phyloP scores from a whole-genome alignment of 2,888 invertebrate species.

The Nemurella pictetii region DNA sequence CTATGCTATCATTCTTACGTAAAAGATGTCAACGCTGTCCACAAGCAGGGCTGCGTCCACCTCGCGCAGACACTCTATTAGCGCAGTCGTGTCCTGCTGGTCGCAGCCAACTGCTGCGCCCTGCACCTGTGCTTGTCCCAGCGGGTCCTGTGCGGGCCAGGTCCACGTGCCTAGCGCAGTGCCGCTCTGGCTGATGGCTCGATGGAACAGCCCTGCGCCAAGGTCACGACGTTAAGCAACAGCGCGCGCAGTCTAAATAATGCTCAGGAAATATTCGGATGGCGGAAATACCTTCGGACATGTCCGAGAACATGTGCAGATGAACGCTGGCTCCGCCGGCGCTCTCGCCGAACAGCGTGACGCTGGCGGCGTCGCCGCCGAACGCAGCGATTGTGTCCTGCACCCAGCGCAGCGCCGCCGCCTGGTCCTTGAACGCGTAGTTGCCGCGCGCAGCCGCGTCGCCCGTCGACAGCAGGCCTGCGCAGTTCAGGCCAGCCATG shows the following conservation, averaged over 20 bases:
- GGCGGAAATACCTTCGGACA: constrained; percentile 44
- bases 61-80: constrained; percentile 53
- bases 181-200: constrained; percentile 75
- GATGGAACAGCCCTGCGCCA: constrained; percentile 65
- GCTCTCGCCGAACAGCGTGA: constrained; percentile 25
- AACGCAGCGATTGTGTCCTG: constrained; percentile 28
- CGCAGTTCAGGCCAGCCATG: not conserved
- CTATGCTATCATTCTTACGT: constrained; percentile 47
- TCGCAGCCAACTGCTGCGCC: constrained; percentile 53
- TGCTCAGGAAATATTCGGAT: constrained; percentile 46
- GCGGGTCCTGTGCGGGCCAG: constrained; percentile 29
- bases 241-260: not conserved
- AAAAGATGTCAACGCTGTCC: constrained; percentile 53
- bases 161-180: constrained; percentile 68
- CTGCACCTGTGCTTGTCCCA: constrained; percentile 48
- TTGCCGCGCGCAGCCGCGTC: constrained; percentile 66
- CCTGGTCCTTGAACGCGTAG: constrained; percentile 61
- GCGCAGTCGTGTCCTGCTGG: constrained; percentile 46
- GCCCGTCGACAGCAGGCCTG: constrained; percentile 63
- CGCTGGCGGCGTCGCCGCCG: constrained; percentile 11
- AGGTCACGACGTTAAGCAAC: not conserved
- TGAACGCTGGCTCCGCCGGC: constrained; percentile 15
- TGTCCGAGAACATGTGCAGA: not conserved
- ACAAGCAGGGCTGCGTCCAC: constrained; percentile 52
- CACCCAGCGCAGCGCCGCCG: constrained; percentile 41